Evolutionary conservation across 2,888 invertebrate species (phyloP).

Genomic region (Metellina segmentata): DNA sequence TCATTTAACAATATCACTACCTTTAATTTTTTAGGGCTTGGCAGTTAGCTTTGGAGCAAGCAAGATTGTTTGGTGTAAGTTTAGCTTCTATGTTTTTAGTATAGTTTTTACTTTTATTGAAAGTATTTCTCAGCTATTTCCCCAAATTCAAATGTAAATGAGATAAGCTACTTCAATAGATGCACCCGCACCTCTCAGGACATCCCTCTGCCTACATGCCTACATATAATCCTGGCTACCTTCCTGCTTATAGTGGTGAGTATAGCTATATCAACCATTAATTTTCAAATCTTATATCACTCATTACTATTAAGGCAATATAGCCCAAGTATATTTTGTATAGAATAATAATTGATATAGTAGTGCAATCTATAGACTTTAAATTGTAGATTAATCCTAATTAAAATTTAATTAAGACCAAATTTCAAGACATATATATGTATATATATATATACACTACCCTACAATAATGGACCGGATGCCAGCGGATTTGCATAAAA

Average conservation of each 20-base stretch:
- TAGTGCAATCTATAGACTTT: no score
- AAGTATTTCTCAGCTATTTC: neutral
- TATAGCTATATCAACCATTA: neutral
- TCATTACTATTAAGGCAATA: no score
- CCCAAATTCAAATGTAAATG: neutral
- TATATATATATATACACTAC: no score
- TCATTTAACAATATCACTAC: neutral
- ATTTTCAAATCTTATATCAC: neutral
- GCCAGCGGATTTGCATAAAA: no score
- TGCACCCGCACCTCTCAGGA: constrained; percentile 67
- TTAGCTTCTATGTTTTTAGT: neutral
- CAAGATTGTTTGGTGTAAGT: constrained; percentile 77
- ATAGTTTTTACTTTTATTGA: neutral
- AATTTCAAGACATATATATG: no score
- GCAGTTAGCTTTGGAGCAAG: constrained; percentile 80
- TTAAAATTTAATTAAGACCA: no score
- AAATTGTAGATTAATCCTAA: no score
- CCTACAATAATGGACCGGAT: no score
- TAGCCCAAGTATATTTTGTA: no score
- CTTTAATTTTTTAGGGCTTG: constrained; percentile 78
- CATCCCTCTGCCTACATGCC: constrained; percentile 69
- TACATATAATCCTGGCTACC: constrained; percentile 67
- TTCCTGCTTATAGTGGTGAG: constrained; percentile 67
- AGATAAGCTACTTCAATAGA: constrained; percentile 15
- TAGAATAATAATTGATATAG: no score